Evolutionary conservation across 2,888 invertebrate species (phyloP).

Genomic region (Parochlus steinenii): DNA sequence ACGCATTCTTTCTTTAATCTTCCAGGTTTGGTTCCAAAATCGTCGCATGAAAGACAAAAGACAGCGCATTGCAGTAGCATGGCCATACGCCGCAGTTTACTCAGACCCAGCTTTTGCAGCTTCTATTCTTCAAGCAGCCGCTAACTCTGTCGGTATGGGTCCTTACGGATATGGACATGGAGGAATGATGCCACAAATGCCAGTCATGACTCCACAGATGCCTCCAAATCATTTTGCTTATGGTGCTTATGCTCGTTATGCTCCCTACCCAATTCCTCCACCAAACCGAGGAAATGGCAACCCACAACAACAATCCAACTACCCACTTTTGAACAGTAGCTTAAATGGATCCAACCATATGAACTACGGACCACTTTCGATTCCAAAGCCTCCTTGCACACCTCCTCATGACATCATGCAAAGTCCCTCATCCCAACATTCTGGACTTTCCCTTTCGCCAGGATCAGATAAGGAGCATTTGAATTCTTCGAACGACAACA

Average conservation of each 20-base stretch:
- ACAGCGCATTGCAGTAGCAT: slow-evolving; percentile 82
- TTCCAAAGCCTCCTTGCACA: slow-evolving; percentile 25
- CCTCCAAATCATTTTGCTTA: slow-evolving; percentile 33
- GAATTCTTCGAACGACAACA: slow-evolving; percentile 23
- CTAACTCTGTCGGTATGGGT: slow-evolving; percentile 45
- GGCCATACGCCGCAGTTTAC: slow-evolving; percentile 91
- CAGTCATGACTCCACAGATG: slow-evolving; percentile 29
- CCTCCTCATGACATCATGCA: slow-evolving; percentile 28
- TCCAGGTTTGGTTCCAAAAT: slow-evolving; percentile 95
- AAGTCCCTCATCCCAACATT: slow-evolving; percentile 28
- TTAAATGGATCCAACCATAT: slow-evolving; percentile 9
- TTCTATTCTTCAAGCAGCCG: slow-evolving; percentile 77
- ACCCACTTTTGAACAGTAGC: slow-evolving; percentile 10
- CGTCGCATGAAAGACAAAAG: slow-evolving; percentile 95
- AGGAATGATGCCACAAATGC: slow-evolving; percentile 35
- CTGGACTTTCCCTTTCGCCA: slow-evolving; percentile 24
- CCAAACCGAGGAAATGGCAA: slow-evolving; percentile 27
- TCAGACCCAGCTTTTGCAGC: slow-evolving; percentile 89
- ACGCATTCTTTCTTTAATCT: slow-evolving; percentile 18
- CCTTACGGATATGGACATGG: slow-evolving; percentile 40
- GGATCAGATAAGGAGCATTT: slow-evolving; percentile 27
- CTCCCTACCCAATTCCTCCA: slow-evolving; percentile 33
- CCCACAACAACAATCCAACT: slow-evolving; percentile 1
- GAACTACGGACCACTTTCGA: slow-evolving; percentile 18
- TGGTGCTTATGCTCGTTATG: slow-evolving; percentile 29